Base-by-base conservation (phyloP, 2,797 vertebrate species). In the Dromococcyx pavoninus region DNA sequence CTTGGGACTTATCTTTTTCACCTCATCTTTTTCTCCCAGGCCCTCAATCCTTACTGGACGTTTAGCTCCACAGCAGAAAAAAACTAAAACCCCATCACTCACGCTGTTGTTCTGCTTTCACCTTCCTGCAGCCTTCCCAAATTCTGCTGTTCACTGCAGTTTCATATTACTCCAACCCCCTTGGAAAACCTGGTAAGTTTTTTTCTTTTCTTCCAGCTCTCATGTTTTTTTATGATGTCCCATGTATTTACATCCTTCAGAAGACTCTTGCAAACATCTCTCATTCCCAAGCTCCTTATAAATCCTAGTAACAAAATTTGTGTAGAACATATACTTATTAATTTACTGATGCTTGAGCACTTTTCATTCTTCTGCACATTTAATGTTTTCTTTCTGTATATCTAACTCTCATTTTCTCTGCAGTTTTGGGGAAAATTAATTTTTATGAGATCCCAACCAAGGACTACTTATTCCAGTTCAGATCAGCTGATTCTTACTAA, bases 81-180 rank as follows among this genome's bases (percentile, higher is more conserved):
- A 62, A 35, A 3, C 11, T 23, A 28, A 48, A 61, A 60, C 32
- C 21, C 23, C 18, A 28, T 28, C 1, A 1, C 53, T 66, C 48
- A 44, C 15, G 8, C 10, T 67, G 10, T 37, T 46, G 11, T 3
- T 74, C 66, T 82, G 18, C 11, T 10, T 7, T 30, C n/a, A n/a
- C 35, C 23, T 67, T 60, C 32, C 80, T 48, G 17, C 17, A 72
- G 10, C 28, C 7, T 71, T 95, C 56, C 19, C 41, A 60, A 11
- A 3, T 72, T 74, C 23, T 77, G 23, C 32, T 65, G 19, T 41
- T 69, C 1, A 0, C 35, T 70, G 22, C 7, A 1, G 2, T 60
- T 73, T 64, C 14, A 22, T 71, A 44, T 71, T 74, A 25, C 81
- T 64, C 25, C 70, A 93, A 3, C 2, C 28, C 22, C 32, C 28